These are phyloP conservation scores for Tauraco hartlaubi DNA, from an alignment of 2,797 vertebrate species.

Conservation along the genomic window DNA sequence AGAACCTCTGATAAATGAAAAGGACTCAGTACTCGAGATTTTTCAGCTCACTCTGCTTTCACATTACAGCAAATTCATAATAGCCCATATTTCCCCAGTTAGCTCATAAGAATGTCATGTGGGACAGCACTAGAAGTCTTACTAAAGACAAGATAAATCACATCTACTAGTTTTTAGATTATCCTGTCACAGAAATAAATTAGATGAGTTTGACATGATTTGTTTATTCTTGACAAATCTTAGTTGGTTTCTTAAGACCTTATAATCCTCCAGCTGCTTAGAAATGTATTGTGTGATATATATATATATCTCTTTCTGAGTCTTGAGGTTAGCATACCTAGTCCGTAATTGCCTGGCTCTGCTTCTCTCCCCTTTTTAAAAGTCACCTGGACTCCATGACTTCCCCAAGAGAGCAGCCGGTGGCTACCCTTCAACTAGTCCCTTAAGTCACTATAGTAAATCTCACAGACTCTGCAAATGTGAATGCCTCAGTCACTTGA, in stretches of 20 bases:
- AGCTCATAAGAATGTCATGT: constrained; percentile 13
- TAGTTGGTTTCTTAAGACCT: constrained; percentile 19
- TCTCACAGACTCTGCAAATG: neutral
- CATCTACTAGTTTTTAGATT: constrained; percentile 28
- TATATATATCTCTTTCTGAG: neutral
- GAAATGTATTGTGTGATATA: neutral
- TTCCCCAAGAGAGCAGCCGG: neutral
- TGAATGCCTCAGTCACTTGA: neutral
- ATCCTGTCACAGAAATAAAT: constrained; percentile 31
- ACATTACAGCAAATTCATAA: neutral
- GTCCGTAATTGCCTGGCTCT: neutral
- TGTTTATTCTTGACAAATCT: constrained; percentile 58
- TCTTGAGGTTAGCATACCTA: neutral
- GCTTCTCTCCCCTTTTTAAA: neutral
- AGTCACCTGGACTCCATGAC: neutral
- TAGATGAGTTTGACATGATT: neutral
- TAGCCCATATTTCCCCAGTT: constrained; percentile 22
- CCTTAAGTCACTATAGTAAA: neutral
- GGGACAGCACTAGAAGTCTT: constrained; percentile 34
- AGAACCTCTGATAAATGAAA: neutral
- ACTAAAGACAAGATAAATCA: constrained; percentile 46
- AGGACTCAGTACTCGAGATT: neutral
- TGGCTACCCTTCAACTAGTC: neutral
- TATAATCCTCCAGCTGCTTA: constrained; percentile 29
- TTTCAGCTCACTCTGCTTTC: neutral